Conservation (phyloP, 37 sponge, comb jelly and placozoan species). For the Chondrosia reniformis region DNA sequence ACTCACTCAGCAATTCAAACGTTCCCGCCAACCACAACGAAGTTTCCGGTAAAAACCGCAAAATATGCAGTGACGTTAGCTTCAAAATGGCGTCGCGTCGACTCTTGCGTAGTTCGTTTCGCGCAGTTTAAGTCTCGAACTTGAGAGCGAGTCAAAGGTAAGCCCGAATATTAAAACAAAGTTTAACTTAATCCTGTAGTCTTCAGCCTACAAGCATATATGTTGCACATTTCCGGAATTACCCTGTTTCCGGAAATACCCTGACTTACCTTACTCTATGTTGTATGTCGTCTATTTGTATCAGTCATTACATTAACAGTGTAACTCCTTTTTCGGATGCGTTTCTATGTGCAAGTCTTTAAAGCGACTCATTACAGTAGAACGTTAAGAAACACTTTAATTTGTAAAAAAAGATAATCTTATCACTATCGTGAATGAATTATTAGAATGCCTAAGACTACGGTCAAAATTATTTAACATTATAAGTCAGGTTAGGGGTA, state of each 20-base stretch:
- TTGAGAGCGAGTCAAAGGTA: neutral
- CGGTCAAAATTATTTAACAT: too few species aligned
- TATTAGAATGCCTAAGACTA: too few species aligned
- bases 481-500: too few species aligned
- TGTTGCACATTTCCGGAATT: slow-evolving; percentile 8
- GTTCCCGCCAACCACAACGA: neutral
- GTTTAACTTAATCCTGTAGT: neutral
- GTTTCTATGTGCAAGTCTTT: too few species aligned
- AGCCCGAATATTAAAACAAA: neutral
- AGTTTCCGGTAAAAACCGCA: neutral
- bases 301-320: too few species aligned
- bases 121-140: neutral
- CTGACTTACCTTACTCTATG: slow-evolving; percentile 17
- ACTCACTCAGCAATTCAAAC: slow-evolving; percentile 9
- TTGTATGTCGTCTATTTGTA: too few species aligned
- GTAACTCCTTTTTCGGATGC: too few species aligned
- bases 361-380: too few species aligned
- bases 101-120: neutral
- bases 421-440: too few species aligned
- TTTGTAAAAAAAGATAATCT: too few species aligned
- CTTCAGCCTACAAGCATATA: neutral
- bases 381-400: too few species aligned
- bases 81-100: neutral
- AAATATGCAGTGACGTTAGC: neutral
- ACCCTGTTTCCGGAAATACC: slow-evolving; percentile 1